Conservation (phyloP, 2,888 invertebrate genomes). For the Drosophila macrospina region DNA sequence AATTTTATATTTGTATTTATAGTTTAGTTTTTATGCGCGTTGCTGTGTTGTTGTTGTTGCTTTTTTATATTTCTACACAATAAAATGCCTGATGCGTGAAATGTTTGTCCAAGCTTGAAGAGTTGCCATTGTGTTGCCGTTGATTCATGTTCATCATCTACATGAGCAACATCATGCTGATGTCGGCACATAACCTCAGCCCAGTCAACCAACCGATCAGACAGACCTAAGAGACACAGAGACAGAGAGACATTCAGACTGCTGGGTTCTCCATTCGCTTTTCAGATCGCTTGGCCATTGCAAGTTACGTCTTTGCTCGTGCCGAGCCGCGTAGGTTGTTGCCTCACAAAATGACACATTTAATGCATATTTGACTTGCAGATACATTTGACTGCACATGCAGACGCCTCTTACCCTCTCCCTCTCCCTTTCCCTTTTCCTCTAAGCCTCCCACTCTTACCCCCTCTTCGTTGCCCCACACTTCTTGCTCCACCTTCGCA, state of each 20-base stretch:
- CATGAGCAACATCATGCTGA: conserved; percentile 49
- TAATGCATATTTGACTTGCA: conserved; percentile 82
- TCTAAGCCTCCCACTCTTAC: neutral
- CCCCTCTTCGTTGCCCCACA: neutral
- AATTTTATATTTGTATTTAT: conserved; percentile 29
- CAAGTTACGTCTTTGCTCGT: conserved; percentile 32
- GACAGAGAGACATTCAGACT: conserved; percentile 2
- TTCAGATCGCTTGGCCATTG: conserved; percentile 66
- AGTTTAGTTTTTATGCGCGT: conserved; percentile 23
- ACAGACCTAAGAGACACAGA: conserved; percentile 47
- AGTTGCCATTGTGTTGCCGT: conserved; percentile 78
- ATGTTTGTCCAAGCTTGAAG: conserved; percentile 84
- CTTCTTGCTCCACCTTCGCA: conserved; percentile 14
- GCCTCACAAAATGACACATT: conserved; percentile 81
- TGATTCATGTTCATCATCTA: conserved; percentile 76
- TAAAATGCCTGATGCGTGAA: conserved; percentile 84
- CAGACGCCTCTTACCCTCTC: conserved; percentile 21
- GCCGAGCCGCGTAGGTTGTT: conserved; percentile 38
- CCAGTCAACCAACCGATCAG: conserved; percentile 78
- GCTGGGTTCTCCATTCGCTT: conserved; percentile 56
- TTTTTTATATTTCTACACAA: conserved; percentile 65
- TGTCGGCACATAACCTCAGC: conserved; percentile 79
- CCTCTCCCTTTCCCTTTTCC: neutral
- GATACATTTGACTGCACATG: conserved; percentile 75
- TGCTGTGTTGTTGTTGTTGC: conserved; percentile 6